Evolutionary conservation across 2,113 vertebrate species (phyloP), one percentile per base, ranked within the genome.

Genomic region (Oryzias curvinotus): DNA sequence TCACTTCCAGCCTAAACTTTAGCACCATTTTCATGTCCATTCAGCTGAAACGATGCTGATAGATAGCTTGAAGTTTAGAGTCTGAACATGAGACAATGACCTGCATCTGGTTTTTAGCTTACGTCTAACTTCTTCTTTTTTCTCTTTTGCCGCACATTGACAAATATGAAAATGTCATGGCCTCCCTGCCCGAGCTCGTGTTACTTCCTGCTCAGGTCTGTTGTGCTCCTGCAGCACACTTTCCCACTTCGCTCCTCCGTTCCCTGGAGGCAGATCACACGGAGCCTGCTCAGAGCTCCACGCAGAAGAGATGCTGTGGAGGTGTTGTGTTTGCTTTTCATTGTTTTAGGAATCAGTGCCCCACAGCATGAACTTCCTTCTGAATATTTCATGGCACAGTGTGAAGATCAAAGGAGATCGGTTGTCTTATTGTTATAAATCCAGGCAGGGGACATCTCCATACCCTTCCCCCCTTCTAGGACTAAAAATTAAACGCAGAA

Each of bases 311-410:
- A 48, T 46, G 51, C 53, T 26, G 30, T 51, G 61, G 47, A 44
- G 53, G 59, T 45, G 59, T 15, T 18, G 53, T 8, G 62, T 71
- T 77, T 81, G 65, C 46, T 69, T 82, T 64, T 45, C 42, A 52
- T 78, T 82, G 62, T 84, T 84, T 84, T 77, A 77, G 61, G 48
- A 80, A 70, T 73, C 60, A 30, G 61, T 74, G 57, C 46, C 69
- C 68, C 64, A 18, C 61, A 0, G 73, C 59, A 52, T 73, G 54
- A 16, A 67, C 70, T 72, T 81, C 68, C 73, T 81, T 71, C 80
- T 79, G 77, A 86, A 86, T 84, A 85, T 86, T 83, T 81, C 51
- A 83, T 75, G 57, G 47, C 71, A 63, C 46, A 60, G 57, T 21
- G 57, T 57, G 61, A 64, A 69, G 77, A 83, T 86, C 73, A 83